phyloP scores from a whole-genome alignment of 2,113 vertebrate species.

The Chamaetylas fuelleborni region DNA sequence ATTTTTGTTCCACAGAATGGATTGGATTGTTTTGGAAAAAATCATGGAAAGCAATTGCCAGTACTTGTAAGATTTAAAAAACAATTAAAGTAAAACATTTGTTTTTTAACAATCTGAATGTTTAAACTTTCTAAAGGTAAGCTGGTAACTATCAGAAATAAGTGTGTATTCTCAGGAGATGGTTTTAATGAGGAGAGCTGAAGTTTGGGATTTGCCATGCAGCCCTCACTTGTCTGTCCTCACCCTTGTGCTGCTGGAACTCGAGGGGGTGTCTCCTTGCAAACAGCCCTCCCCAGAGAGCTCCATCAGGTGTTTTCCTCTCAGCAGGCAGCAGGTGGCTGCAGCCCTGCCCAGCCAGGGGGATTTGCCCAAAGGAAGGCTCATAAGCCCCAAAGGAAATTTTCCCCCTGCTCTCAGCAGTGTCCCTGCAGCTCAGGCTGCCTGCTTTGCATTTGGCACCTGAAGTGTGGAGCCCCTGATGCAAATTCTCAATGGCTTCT shows the following conservation, averaged over 20 bases:
- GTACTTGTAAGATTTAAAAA: background rate
- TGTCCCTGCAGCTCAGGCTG: background rate
- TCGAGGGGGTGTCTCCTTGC: background rate
- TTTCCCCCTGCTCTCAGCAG: background rate
- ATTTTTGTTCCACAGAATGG: background rate
- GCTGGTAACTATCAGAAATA: background rate
- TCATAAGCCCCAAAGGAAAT: background rate
- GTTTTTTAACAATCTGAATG: background rate
- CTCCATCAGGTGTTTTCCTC: constrained; percentile 31
- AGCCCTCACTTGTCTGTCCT: background rate
- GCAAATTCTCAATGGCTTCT: constrained; percentile 67
- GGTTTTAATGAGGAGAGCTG: background rate
- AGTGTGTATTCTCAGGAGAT: background rate
- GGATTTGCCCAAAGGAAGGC: constrained; percentile 3
- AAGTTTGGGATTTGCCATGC: background rate
- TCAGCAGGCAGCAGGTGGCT: background rate
- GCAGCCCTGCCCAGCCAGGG: background rate
- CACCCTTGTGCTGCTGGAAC: background rate
- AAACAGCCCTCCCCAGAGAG: constrained; percentile 30
- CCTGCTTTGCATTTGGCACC: background rate
- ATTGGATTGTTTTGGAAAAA: background rate
- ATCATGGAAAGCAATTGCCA: background rate
- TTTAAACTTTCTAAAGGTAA: background rate
- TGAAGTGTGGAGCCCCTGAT: constrained; percentile 38
- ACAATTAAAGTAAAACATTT: background rate